Evolutionary conservation across 2,797 vertebrate species (phyloP).

Genomic region (Sciaenops ocellatus): DNA sequence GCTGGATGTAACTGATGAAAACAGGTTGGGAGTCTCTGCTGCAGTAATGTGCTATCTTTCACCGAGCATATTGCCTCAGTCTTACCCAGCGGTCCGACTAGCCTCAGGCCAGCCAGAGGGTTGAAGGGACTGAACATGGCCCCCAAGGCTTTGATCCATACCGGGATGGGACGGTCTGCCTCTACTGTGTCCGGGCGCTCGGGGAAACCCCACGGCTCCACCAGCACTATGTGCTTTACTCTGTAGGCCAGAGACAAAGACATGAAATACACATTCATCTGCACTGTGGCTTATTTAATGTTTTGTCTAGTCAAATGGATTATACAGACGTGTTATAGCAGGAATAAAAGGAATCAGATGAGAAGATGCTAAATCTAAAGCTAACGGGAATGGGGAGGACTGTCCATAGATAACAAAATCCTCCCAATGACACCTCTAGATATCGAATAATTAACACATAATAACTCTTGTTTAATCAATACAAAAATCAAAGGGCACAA

Average conservation of each 20-base stretch:
- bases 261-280: not conserved
- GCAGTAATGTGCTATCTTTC: not conserved
- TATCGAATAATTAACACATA: not conserved
- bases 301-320: not conserved
- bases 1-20: not conserved
- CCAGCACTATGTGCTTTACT: constrained; percentile 93
- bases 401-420: too few relatives aligned
- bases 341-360: not conserved
- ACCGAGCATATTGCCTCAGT: not conserved
- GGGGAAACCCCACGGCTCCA: constrained; percentile 98
- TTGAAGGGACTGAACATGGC: constrained; percentile 94
- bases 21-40: not conserved
- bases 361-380: not conserved
- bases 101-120: constrained; percentile 93
- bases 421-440: not conserved
- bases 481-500: too few relatives aligned
- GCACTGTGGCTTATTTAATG: not conserved
- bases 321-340: not conserved
- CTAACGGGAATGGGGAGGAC: too few relatives aligned
- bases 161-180: constrained; percentile 90
- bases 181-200: constrained; percentile 87
- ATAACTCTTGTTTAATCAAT: not conserved
- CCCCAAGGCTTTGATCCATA: constrained; percentile 96
- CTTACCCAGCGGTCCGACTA: constrained; percentile 96
- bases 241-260: constrained; percentile 72